A percentile compares a stretch with the other conserved stretches of the same genome.
These are phyloP conservation scores for Trichopoda pennipes DNA, from an alignment of 2,888 invertebrate genomes.

Conservation along the genomic window DNA sequence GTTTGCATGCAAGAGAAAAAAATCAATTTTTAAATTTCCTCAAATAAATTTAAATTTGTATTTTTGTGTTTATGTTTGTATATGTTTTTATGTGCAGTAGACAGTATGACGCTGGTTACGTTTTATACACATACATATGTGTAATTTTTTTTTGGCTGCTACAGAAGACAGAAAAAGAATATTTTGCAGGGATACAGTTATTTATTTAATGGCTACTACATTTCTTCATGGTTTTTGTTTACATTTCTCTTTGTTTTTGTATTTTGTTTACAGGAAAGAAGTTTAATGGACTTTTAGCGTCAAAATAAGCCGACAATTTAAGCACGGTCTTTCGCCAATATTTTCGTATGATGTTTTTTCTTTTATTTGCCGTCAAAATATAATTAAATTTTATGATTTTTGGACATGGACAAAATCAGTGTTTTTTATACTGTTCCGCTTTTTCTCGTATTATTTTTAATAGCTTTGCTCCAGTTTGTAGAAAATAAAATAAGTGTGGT, in stretches of 20 bases:
- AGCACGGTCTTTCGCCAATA: background rate
- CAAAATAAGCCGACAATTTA: conserved; percentile 50
- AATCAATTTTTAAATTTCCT: too few relatives aligned
- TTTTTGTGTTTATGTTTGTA: too few relatives aligned
- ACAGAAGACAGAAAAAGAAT: conserved; percentile 23
- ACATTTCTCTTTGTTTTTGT: conserved; percentile 18
- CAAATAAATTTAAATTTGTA: too few relatives aligned
- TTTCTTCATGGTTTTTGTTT: too few relatives aligned
- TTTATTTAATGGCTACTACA: conserved; percentile 30
- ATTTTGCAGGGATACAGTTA: conserved; percentile 15
- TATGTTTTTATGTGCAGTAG: conserved; percentile 1
- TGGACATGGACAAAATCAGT: conserved; percentile 40
- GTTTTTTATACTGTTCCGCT: background rate
- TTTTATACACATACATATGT: background rate
- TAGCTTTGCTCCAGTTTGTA: conserved; percentile 52
- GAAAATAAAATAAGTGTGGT: conserved; percentile 36
- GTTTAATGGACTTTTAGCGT: conserved; percentile 63
- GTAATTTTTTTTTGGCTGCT: conserved; percentile 1
- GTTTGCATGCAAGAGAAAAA: too few relatives aligned
- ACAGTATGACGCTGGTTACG: conserved; percentile 49
- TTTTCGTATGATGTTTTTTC: background rate
- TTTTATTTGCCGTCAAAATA: conserved; percentile 53
- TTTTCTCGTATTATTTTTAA: conserved; percentile 9
- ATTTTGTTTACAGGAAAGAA: conserved; percentile 46
- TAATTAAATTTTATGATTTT: conserved; percentile 52